Evolutionary conservation across 1,140 invertebrate species (phyloP), one percentile per base, ranked within the genome.

Genomic region (Drosophila aff.): DNA sequence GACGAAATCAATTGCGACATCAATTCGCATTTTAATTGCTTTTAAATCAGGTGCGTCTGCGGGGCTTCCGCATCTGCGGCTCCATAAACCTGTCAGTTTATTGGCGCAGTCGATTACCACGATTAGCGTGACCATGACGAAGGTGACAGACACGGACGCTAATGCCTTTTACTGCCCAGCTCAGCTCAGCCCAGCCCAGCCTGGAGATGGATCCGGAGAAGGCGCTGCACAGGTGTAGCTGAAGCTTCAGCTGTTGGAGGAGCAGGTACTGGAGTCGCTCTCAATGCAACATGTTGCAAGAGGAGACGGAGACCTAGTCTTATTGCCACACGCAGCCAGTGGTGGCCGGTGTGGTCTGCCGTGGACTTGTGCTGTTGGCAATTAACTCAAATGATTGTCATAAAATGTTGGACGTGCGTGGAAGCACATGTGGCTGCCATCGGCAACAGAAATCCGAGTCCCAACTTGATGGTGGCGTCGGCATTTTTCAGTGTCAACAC

Each of bases 81-180:
- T 82, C 82, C 81, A 82, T 89, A 89, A 89, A 89, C 78, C 85
- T 89, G 85, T 89, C 85, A 77, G 81, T 90, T 90, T 91, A 90
- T 91, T 85, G 86, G 86, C 85, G 86, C 82, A 82, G 59, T 67
- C 79, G 86, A 89, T 89, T 82, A 90, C 81, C 79, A 65, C 82
- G 86, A 91, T 90, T 91, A 91, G 86, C 85, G 86, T 90, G 86
- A 91, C 85, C 86, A 90, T 90, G 85, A 90, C 85, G 85, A 90
- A 89, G 86, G 85, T 90, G 85, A 90, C 85, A 91, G 84, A 89
- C 85, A 84, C 66, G 77, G 85, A 89, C 84, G 85, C 85, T 90
- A 90, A 90, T 90, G 86, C 85, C 86, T 91, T 89, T 90, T 90
- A 91, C 86, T 82, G 61, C 53, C 53, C 67, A 71, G 63, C 67